Percentiles rank a stretch among this genome's conserved stretches.
phyloP scores from a whole-genome alignment of 2,797 vertebrate genomes.

The Trichosurus vulpecula region DNA sequence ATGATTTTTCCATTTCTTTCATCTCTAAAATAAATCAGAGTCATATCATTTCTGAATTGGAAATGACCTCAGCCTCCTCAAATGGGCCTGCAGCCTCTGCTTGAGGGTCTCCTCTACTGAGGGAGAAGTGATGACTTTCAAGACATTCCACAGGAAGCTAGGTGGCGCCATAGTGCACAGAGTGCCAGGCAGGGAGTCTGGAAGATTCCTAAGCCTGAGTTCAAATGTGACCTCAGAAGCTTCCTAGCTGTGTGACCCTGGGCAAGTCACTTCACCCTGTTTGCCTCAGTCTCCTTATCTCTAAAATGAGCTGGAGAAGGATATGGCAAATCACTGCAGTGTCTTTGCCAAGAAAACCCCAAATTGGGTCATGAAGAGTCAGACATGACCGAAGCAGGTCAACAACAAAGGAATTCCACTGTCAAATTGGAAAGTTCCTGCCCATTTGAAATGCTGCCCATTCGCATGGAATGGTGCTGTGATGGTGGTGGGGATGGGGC shows the following conservation, averaged over 20 bases:
- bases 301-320: neutral
- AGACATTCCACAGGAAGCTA: neutral
- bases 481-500: neutral
- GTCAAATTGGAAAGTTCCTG: neutral
- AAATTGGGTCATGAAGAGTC: neutral
- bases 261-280: neutral
- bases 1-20: neutral
- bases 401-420: neutral
- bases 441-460: neutral
- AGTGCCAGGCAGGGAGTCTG: neutral
- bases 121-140: neutral
- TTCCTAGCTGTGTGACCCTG: neutral
- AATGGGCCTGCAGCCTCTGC: neutral
- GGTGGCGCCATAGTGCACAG: neutral
- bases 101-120: neutral
- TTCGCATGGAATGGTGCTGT: neutral
- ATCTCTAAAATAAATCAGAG: neutral
- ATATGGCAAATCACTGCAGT: neutral
- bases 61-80: neutral
- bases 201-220: neutral
- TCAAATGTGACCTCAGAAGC: neutral
- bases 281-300: neutral
- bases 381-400: neutral
- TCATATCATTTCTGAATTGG: neutral
- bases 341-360: neutral